Base-by-base conservation (phyloP, 2,797 vertebrate species). In the Trichosurus vulpecula region DNA sequence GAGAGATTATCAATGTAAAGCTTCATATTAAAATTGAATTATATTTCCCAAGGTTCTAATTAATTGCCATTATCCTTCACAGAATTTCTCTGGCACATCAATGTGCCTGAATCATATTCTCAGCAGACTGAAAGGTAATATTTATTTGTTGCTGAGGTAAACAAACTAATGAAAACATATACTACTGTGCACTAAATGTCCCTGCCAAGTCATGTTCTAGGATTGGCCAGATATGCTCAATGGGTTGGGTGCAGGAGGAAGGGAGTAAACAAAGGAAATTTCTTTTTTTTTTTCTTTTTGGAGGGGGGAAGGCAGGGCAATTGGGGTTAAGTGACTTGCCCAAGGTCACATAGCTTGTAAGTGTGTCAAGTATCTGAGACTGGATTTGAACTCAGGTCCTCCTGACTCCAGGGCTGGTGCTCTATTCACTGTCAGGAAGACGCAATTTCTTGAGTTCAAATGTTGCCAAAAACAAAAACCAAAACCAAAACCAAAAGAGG, bases 51-150 rank as follows among this genome's bases (percentile, higher is more conserved):
- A 81, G 14, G 35, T 52, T 87, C 53, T 91, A 93, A 66, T 91
- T 41, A 54, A 61, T 61, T 30, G 10, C 4, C 11, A 6, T 90
- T 74, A 92, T 89, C 57, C 25, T 94, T 74, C 52, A 2, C 16
- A 52, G 4, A 81, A 11, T 31, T 52, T 56, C 87, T 54, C 1
- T 51, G 58, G 90, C 90, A 56, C 54, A 96, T 87, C 52, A 52
- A 96, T 95, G 94, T 96, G 52, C 52, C 29, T 95, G 92, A 87
- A 94, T 74, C 54, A 93, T 92, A 93, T 94, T 93, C 81, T 97
- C 52, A 93, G 92, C 95, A 91, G 19, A 41, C 19, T 96, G 90
- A 54, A 97, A 95, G 92, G 1, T 53, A 54, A 56, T 94, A 92
- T 16, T 94, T 54, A 3, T 5, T 4, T 19, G 29, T 56, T 95